phyloP scores from a whole-genome alignment of 2,888 invertebrate species.

The Hemaris fuciformis region DNA sequence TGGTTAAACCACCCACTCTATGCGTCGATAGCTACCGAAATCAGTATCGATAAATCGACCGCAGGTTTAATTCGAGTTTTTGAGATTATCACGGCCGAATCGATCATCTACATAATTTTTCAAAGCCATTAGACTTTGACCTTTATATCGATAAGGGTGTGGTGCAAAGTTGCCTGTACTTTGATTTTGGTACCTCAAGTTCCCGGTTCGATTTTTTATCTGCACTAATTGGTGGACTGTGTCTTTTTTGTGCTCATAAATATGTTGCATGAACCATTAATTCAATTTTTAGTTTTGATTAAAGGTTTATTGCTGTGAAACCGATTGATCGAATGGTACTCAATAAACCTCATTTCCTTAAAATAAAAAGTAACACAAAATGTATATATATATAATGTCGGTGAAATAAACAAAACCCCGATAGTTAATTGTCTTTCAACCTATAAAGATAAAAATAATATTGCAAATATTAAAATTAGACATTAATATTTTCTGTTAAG shows the following conservation, averaged over 20 bases:
- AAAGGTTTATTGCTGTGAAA: not conserved
- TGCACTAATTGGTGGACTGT: conserved; percentile 53
- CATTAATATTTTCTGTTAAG: too few species aligned
- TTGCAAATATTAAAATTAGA: not conserved
- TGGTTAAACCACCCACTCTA: conserved; percentile 6
- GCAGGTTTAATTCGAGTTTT: conserved; percentile 32
- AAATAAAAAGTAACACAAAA: not conserved
- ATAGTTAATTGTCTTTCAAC: not conserved
- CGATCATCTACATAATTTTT: conserved; percentile 44
- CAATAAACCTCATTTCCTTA: not conserved
- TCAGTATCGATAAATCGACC: conserved; percentile 30
- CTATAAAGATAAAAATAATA: too few species aligned
- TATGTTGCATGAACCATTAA: not conserved
- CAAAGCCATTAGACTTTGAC: not conserved
- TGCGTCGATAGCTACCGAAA: conserved; percentile 41
- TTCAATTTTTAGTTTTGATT: not conserved
- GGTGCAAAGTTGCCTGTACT: not conserved
- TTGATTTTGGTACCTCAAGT: conserved; percentile 39
- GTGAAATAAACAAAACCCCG: not conserved
- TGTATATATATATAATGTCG: too few species aligned
- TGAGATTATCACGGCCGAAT: conserved; percentile 48
- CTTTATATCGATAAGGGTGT: not conserved
- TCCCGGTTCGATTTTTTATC: conserved; percentile 57
- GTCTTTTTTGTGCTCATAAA: conserved; percentile 22
- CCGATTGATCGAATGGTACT: not conserved